phyloP scores from a whole-genome alignment of 2,888 invertebrate species.

The Polymixis flavicincta region DNA sequence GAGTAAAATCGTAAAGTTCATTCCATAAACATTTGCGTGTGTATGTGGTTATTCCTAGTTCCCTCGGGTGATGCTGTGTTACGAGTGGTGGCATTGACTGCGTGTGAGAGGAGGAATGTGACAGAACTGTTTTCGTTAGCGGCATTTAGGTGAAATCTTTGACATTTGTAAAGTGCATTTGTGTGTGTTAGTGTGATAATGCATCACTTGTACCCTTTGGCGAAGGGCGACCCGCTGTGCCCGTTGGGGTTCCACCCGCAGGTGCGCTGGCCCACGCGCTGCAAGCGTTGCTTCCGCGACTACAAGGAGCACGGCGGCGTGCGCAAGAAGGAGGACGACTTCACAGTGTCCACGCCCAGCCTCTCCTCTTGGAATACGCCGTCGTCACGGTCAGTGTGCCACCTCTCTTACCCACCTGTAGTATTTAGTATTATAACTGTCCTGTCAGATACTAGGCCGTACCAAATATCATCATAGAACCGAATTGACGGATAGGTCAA shows the following conservation, averaged over 20 bases:
- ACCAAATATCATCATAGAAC: neutral
- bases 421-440: neutral
- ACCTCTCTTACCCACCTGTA: neutral
- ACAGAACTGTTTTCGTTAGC: slow-evolving; percentile 69
- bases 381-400: slow-evolving; percentile 87
- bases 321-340: slow-evolving; percentile 92
- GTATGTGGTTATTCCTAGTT: slow-evolving; percentile 72
- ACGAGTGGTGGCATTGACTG: slow-evolving; percentile 60
- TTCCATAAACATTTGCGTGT: slow-evolving; percentile 85
- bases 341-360: slow-evolving; percentile 94
- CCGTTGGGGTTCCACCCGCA: slow-evolving; percentile 98
- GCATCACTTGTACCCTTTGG: slow-evolving; percentile 94
- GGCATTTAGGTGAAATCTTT: slow-evolving; percentile 85
- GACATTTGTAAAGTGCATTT: slow-evolving; percentile 88
- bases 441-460: neutral
- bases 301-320: slow-evolving; percentile 97
- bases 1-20: slow-evolving; percentile 86
- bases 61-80: slow-evolving; percentile 63
- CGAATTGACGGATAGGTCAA: too few species aligned
- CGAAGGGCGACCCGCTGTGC: slow-evolving; percentile 96
- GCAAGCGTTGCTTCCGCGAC: slow-evolving; percentile 97
- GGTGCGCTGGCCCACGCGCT: slow-evolving; percentile 97
- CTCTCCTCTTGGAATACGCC: slow-evolving; percentile 92
- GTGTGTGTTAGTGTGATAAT: slow-evolving; percentile 84
- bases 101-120: slow-evolving; percentile 72